Evolutionary conservation across 2,113 vertebrate genomes (phyloP).

Genomic region (Trichechus manatus): DNA sequence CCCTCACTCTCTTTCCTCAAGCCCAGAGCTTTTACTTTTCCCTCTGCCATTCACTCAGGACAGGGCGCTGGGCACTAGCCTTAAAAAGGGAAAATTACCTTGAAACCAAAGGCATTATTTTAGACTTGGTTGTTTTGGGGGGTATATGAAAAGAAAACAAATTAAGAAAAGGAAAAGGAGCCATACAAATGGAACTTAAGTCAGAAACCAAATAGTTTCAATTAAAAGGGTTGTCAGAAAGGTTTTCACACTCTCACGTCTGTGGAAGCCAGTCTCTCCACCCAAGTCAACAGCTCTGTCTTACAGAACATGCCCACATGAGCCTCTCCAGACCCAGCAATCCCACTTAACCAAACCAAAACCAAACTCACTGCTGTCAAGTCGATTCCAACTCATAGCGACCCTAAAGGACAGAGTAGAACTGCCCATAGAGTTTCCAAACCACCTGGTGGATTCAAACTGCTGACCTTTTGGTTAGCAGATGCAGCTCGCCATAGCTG

Average conservation of each 20-base stretch:
- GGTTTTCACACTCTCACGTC: neutral
- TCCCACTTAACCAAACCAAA: neutral
- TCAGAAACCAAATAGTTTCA: neutral
- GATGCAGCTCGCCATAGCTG: too few species aligned
- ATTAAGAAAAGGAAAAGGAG: neutral
- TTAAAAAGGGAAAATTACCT: slow-evolving; percentile 5
- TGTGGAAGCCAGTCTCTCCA: neutral
- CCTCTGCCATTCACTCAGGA: neutral
- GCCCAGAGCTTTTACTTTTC: neutral
- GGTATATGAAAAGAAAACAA: neutral
- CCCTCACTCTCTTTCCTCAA: neutral
- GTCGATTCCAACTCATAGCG: too few species aligned
- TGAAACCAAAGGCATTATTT: neutral
- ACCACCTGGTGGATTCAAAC: too few species aligned
- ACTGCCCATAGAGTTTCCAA: too few species aligned
- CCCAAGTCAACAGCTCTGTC: neutral
- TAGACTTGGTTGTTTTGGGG: neutral
- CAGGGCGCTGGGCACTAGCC: neutral
- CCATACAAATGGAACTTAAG: neutral
- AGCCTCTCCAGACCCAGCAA: neutral
- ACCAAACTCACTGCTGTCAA: too few species aligned
- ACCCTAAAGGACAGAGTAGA: too few species aligned
- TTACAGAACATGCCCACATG: neutral
- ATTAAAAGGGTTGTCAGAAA: neutral
- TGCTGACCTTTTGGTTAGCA: too few species aligned